phyloP scores from a whole-genome alignment of 2,888 invertebrate species.

The Galerucella pusilla region DNA sequence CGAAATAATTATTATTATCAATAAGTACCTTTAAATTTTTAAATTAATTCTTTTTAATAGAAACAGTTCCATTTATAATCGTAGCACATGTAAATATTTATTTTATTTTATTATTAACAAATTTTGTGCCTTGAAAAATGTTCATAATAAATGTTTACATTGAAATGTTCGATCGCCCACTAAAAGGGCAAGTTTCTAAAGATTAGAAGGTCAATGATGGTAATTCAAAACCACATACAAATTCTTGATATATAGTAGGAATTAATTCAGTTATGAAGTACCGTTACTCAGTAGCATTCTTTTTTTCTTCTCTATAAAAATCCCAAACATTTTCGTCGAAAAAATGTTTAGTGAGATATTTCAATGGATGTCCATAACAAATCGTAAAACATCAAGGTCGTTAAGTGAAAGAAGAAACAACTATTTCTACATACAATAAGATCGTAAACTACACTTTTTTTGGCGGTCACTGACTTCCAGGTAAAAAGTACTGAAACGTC shows the following conservation, averaged over 20 bases:
- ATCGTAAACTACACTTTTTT: constrained; percentile 54
- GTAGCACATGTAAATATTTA: too few species aligned
- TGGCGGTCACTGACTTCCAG: constrained; percentile 54
- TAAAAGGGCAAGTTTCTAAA: too few species aligned
- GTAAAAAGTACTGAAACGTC: constrained; percentile 47
- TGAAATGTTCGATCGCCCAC: too few species aligned
- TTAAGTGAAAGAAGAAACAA: constrained; percentile 44
- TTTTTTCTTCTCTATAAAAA: neutral
- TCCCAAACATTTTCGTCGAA: constrained; percentile 11
- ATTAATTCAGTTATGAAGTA: constrained; percentile 3
- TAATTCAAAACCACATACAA: neutral
- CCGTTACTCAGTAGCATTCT: constrained; percentile 1
- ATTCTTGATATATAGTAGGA: neutral
- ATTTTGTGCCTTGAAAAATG: too few species aligned
- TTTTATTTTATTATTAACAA: too few species aligned
- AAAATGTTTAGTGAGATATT: constrained; percentile 51
- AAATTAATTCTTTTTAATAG: too few species aligned
- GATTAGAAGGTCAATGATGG: neutral
- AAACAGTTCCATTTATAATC: too few species aligned
- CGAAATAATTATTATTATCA: too few species aligned
- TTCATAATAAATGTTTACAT: too few species aligned
- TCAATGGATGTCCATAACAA: constrained; percentile 52
- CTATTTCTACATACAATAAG: constrained; percentile 53
- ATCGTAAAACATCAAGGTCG: constrained; percentile 59
- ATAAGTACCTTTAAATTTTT: too few species aligned